These are phyloP conservation scores for Vesta saturnalis DNA, from an alignment of 2,888 invertebrate genomes.

Conservation along the genomic window DNA sequence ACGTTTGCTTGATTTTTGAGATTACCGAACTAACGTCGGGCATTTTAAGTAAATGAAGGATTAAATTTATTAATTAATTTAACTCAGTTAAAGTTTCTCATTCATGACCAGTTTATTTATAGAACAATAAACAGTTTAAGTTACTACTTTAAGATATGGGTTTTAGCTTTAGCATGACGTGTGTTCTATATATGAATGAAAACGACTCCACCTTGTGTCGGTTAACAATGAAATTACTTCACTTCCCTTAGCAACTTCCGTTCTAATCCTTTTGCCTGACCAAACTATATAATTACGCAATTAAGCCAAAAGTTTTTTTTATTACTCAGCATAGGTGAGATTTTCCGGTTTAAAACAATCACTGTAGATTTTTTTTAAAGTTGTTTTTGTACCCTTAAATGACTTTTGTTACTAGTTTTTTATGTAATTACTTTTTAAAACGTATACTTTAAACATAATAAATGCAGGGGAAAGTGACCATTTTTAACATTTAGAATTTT, in stretches of 20 bases:
- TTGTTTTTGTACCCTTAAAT: neutral
- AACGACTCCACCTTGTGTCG: slow-evolving; percentile 51
- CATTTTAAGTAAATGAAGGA: slow-evolving; percentile 12
- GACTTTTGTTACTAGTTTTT: no score
- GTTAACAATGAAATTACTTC: slow-evolving; percentile 54
- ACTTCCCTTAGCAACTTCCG: slow-evolving; percentile 54
- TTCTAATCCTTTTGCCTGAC: slow-evolving; percentile 35
- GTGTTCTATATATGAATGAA: slow-evolving; percentile 49
- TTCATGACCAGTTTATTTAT: slow-evolving; percentile 34
- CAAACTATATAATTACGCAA: slow-evolving; percentile 26
- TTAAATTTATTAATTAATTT: neutral
- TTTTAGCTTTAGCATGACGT: slow-evolving; percentile 44
- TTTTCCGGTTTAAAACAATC: slow-evolving; percentile 4
- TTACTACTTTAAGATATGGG: slow-evolving; percentile 36
- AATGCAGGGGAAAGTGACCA: no score
- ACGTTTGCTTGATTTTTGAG: neutral
- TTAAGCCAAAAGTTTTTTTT: slow-evolving; percentile 11
- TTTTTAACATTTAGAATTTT: no score
- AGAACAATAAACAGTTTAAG: slow-evolving; percentile 46
- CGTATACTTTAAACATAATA: neutral
- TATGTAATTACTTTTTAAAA: neutral
- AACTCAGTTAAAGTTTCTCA: neutral
- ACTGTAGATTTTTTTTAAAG: neutral
- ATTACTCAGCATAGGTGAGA: neutral
- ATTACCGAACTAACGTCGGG: slow-evolving; percentile 18